Percentiles rank a stretch among this genome's conserved stretches.
These are phyloP conservation scores for Coturnix japonica DNA, from an alignment of 2,113 vertebrate species.

Conservation along the genomic window DNA sequence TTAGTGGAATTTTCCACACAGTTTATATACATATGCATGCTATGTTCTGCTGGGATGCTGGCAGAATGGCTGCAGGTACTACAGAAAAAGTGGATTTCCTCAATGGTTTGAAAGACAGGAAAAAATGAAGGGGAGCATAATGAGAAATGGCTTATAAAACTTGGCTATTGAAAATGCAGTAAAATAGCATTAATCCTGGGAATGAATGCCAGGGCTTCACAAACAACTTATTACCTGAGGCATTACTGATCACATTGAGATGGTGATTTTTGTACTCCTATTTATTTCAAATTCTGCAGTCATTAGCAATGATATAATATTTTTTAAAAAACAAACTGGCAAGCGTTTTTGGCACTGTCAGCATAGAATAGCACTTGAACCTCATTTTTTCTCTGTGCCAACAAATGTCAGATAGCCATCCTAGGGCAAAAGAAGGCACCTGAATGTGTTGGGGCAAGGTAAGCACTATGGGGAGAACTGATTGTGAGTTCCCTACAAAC, in stretches of 20 bases:
- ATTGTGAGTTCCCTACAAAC: neutral
- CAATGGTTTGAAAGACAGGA: neutral
- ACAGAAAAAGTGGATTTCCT: neutral
- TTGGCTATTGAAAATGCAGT: neutral
- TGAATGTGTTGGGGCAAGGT: neutral
- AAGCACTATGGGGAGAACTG: neutral
- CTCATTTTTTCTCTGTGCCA: neutral
- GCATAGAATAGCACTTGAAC: neutral
- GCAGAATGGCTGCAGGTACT: neutral
- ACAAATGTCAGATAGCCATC: neutral
- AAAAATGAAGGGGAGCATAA: neutral
- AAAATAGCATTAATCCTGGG: neutral
- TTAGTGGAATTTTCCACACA: constrained; percentile 58
- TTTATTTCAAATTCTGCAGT: neutral
- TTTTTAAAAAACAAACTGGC: neutral
- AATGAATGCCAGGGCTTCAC: neutral
- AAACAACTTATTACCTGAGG: neutral
- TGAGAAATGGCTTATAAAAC: constrained; percentile 16
- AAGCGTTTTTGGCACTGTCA: neutral
- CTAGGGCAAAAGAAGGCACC: neutral
- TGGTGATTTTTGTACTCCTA: neutral
- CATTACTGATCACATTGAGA: neutral
- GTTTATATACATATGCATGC: constrained; percentile 3
- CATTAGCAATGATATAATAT: neutral
- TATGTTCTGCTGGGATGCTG: neutral